A percentile compares a stretch with the other conserved stretches of the same genome.
Conservation (phyloP, 1,140 invertebrate genomes). For the Scaptodrosophila lebanonensis region DNA sequence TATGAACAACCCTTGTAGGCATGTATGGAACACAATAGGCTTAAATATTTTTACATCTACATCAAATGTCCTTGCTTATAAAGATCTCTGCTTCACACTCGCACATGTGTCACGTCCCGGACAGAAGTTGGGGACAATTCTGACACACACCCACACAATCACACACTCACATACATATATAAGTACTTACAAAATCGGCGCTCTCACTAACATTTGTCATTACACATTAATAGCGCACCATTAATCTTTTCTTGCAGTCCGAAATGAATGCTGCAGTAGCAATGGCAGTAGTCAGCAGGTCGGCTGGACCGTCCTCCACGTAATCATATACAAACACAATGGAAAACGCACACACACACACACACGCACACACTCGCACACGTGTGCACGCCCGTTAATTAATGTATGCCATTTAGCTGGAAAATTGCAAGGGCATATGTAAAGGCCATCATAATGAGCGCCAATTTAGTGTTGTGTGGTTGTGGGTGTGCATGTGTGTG, state of each 20-base stretch:
- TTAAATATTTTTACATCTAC: no score
- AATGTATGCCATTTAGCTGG: constrained; percentile 75
- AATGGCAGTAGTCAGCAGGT: no score
- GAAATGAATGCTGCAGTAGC: constrained; percentile 25
- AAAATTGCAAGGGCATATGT: constrained; percentile 61
- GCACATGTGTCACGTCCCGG: no score
- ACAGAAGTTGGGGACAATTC: no score
- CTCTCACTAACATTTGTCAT: constrained; percentile 71
- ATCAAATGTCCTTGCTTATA: no score
- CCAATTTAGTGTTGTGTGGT: constrained; percentile 58
- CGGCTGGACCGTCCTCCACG: no score
- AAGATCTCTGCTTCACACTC: no score
- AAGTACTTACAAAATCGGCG: no score
- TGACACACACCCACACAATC: no score
- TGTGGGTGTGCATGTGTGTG: constrained; percentile 4
- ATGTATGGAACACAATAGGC: no score
- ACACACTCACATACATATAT: no score
- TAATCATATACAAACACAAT: background rate
- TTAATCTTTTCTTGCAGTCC: constrained; percentile 65
- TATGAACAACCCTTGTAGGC: no score
- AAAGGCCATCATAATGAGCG: constrained; percentile 66
- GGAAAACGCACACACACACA: background rate
- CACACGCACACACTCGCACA: background rate
- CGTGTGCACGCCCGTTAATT: constrained; percentile 51
- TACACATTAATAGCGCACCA: constrained; percentile 74